Evolutionary conservation across 2,888 invertebrate genomes (phyloP).

Genomic region (Eilema griseolum): DNA sequence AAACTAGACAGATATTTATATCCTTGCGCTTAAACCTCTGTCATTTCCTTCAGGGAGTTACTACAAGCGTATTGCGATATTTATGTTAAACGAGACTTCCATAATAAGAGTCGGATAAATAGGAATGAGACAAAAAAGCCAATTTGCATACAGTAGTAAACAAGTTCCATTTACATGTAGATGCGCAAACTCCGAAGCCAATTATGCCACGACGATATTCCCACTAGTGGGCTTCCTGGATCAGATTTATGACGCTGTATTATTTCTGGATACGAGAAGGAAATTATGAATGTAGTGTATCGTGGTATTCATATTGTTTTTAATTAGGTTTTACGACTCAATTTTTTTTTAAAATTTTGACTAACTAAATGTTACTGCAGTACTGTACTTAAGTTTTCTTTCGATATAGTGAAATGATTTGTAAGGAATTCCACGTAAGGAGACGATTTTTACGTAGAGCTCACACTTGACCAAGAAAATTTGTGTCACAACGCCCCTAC

Average conservation of each 20-base stretch:
- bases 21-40: neutral
- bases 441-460: too few relatives aligned
- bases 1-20: neutral
- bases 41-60: neutral
- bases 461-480: too few relatives aligned
- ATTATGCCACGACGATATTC: conserved; percentile 49
- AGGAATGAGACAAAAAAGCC: conserved; percentile 28
- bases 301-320: neutral
- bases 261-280: conserved; percentile 2
- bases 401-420: too few relatives aligned
- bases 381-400: too few relatives aligned
- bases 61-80: conserved; percentile 6
- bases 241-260: conserved; percentile 6
- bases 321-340: neutral
- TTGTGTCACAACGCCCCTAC: too few relatives aligned
- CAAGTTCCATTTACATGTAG: conserved; percentile 13
- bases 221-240: conserved; percentile 32
- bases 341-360: too few relatives aligned
- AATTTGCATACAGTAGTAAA: conserved; percentile 28
- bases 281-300: neutral
- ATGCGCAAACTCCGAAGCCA: conserved; percentile 32
- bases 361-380: too few relatives aligned
- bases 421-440: too few relatives aligned
- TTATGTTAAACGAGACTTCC: conserved; percentile 18
- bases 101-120: conserved; percentile 11